Conservation (phyloP, 2,888 invertebrate species). For the Dynastes hyllus region DNA sequence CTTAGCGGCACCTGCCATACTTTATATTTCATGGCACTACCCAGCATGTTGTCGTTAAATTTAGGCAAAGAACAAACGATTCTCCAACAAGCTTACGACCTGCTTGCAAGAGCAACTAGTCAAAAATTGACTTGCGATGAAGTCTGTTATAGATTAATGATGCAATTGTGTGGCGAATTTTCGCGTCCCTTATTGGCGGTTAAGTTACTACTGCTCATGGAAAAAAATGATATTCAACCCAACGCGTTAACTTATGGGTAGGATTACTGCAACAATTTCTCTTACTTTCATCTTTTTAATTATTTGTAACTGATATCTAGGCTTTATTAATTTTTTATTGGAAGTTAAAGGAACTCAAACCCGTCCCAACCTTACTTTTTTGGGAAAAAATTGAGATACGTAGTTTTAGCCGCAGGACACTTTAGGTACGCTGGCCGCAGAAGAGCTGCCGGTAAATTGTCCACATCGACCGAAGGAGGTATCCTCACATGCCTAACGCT, state of each 20-base stretch:
- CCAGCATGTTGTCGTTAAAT: constrained; percentile 84
- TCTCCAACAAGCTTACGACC: constrained; percentile 87
- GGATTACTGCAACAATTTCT: constrained; percentile 55
- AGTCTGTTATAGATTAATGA: constrained; percentile 98
- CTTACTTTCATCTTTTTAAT: constrained; percentile 13
- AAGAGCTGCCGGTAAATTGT: constrained; percentile 73
- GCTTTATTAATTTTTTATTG: too few species aligned
- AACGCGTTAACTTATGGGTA: constrained; percentile 98
- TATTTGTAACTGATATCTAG: constrained; percentile 58
- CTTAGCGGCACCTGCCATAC: constrained; percentile 92
- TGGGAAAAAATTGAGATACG: constrained; percentile 94
- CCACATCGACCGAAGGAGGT: constrained; percentile 71
- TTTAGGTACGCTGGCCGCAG: constrained; percentile 87
- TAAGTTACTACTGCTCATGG: constrained; percentile 92
- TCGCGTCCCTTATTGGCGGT: constrained; percentile 96
- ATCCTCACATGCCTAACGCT: constrained; percentile 37
- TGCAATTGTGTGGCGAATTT: constrained; percentile 97
- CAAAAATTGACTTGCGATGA: constrained; percentile 93
- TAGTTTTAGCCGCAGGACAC: constrained; percentile 91
- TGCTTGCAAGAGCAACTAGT: constrained; percentile 90
- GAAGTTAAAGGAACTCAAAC: too few species aligned
- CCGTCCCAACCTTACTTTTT: too few species aligned
- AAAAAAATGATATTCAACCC: constrained; percentile 92
- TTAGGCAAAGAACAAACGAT: constrained; percentile 85
- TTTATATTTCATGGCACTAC: constrained; percentile 96